Base-by-base conservation (phyloP, 2,888 invertebrate genomes). In the Latrodectus hesperus region DNA sequence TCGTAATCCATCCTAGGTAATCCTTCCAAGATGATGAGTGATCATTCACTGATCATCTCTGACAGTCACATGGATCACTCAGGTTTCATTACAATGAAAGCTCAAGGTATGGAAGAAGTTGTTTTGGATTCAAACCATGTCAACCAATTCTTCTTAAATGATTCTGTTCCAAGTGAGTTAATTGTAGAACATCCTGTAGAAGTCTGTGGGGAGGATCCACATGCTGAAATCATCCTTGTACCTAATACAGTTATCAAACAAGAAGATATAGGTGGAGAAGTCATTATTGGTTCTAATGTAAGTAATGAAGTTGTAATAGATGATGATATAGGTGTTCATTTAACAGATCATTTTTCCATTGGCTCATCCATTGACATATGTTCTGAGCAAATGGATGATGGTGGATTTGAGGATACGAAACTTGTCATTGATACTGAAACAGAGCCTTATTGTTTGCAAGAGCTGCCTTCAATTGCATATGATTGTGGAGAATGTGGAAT, bases 401-500 rank as follows among this genome's bases (percentile, higher is more conserved):
- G 85, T 12, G 76, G 73, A 22, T 84, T 88, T 53, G 89, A 88
- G 49, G 89, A 89, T 74, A 78, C 89, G 0, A 86, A 82, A 52
- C 86, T 90, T 38, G 79, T 90, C 60, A 90, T 90, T 55, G 90
- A 90, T 72, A 90, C 90, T 9, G 76, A 80, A n/a, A 16, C 60
- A 60, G 60, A 60, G n/a, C 12, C n/a, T 60, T 60, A 60, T 60
- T 16, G n/a, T 60, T 12, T 60, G 12, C 14, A 60, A 60, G 12
- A 26, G 8, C 85, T 72, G 9, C 52, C 83, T 14, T 52, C 51
- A 52, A 17, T 88, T 22, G 92, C 92, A 26, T 93, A 92, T 90
- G 92, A 93, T 60, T 93, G 93, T 85, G 92, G 92, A 17, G 92
- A 92, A 55, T 93, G 93, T 90, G 92, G 92, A 53, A 90, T 92